A percentile compares a stretch with the other conserved stretches of the same genome.
Conservation (phyloP, 2,797 vertebrate species). For the Crocodylus rhombifer region DNA sequence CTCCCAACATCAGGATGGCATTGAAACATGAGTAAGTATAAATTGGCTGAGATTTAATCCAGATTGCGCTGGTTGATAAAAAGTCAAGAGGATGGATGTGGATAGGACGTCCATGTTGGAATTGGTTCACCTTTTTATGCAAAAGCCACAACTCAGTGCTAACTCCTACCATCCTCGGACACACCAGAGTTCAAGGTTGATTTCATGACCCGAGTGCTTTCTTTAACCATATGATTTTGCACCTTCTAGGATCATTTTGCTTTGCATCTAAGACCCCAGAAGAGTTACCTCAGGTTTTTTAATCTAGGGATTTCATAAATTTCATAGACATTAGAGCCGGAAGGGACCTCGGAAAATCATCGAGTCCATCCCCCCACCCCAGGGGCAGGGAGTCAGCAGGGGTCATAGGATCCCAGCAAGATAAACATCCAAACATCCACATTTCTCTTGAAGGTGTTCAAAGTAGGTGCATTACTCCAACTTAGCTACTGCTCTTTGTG, state of each 20-base stretch:
- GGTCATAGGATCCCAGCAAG: too few species aligned
- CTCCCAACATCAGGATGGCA: not conserved
- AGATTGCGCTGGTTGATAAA: not conserved
- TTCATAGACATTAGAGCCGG: too few species aligned
- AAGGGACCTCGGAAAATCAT: too few species aligned
- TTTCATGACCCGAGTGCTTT: not conserved
- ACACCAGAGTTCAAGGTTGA: not conserved
- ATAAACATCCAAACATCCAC: too few species aligned
- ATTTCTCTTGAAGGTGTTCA: too few species aligned
- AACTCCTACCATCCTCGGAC: not conserved
- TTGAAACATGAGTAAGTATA: not conserved
- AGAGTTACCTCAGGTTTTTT: not conserved
- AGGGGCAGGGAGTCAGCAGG: too few species aligned
- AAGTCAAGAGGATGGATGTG: accelerated
- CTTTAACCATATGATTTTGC: not conserved
- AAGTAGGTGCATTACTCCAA: too few species aligned
- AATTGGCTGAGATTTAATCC: not conserved
- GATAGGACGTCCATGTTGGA: not conserved
- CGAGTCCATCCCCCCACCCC: too few species aligned
- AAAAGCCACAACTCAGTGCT: not conserved
- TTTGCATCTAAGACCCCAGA: not conserved
- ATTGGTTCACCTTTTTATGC: not conserved
- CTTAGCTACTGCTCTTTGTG: not conserved
- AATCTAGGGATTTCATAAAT: accelerated
- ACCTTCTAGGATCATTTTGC: not conserved